Base-by-base conservation (phyloP, 2,113 vertebrate genomes). In the Malaclemys terrapin region DNA sequence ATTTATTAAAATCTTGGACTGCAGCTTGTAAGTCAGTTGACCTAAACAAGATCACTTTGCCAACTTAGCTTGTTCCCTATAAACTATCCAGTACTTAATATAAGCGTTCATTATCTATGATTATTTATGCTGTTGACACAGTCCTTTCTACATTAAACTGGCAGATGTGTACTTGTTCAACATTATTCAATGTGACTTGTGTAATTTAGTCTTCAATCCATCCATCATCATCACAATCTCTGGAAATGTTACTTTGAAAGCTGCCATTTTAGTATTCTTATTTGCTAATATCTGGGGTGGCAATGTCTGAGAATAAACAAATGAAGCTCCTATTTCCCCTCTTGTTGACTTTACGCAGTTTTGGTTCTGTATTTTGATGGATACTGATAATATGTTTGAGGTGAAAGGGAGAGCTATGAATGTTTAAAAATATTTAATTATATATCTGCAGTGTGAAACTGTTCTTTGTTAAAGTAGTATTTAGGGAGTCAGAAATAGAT, bases 201-300 rank as follows among this genome's bases (percentile, higher is more conserved):
- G 52, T 54, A 3, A 11, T 54, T 81, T 57, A 3, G 3, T 89
- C 92, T 79, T 50, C 6, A 87, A 82, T 49, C 5, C 8, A 72
- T 38, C 57, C 59, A 62, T 62, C 65, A 72, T 72, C 19, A 72
- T n/a, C 62, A 2, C 62, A 2, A 6, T 57, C 80, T 35, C 47
- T 45, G 82, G 50, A 88, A 88, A 50, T 14, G 49, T 83, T 38
- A 14, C 0, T 0, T 80, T 84, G 81, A 8, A 89, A 82, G 25
- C 29, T 85, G 49, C 11, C 0, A 0, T 85, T 93, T 5, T 72
- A 65, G 53, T 45, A 47, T 13, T 47, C 22, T 47, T 47, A 45
- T 38, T 19, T 38, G n/a, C 35, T 72, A 72, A 72, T 22, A 72
- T 20, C 8, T 13, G 22, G 38, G 17, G 57, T 5, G 0, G 0